Evolutionary conservation across 2,113 vertebrate genomes (phyloP), one percentile per base, ranked within the genome.

Genomic region (Hystrix brachyura): DNA sequence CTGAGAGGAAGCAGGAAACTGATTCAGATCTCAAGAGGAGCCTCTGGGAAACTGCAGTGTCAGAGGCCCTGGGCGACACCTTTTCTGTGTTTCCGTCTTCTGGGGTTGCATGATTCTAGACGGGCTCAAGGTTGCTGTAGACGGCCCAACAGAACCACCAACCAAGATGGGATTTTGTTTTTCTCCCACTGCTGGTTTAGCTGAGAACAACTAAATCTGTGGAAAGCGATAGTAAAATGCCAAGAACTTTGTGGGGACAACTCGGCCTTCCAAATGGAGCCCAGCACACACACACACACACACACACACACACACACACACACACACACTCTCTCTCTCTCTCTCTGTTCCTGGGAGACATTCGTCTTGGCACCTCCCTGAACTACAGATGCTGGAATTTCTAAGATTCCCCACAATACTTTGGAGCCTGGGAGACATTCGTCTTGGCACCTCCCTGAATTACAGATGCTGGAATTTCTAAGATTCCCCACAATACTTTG

Each of bases 41-140:
- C 55, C 71, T 80, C 38, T 32, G 34, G 9, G 27, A 4, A 13
- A 5, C 32, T 59, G 51, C 2, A 21, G 15, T n/a, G 25, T 64
- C 17, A 69, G 34, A 55, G 48, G 38, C 46, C 62, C 48, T 27
- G 6, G 38, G 17, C 9, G 57, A 29, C 2, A 14, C 1, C 0
- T 0, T 80, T 10, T 59, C 94, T 55, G 48, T 5, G 51, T 65
- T 84, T 60, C 48, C 92, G 21, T 93, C 53, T 72, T 29, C 38
- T 55, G 2, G 25, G 71, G 34, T 27, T 83, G 23, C 60, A 10
- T 12, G 59, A 76, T 51, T 91, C 29, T 86, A 78, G 15, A 7
- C 14, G 38, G 67, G 38, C 51, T 32, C 3, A 1, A 29, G 21
- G 32, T 72, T 23, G 23, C 18, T 25, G 0, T 6, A 3, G 2